These are phyloP conservation scores for Astur gentilis DNA, from an alignment of 2,113 vertebrate genomes.

Conservation along the genomic window DNA sequence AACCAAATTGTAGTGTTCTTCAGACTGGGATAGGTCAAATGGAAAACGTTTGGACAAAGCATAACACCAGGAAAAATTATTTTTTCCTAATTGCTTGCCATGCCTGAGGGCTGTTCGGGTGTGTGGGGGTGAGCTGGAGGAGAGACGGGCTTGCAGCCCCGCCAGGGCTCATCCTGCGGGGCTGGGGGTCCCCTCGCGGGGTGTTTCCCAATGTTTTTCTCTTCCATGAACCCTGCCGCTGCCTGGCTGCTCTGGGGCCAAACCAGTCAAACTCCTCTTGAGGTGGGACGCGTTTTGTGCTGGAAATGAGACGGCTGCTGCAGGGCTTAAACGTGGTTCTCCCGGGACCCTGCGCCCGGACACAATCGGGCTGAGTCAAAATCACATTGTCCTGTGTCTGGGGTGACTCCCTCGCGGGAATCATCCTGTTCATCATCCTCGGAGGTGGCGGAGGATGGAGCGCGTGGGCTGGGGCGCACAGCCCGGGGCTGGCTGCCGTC, in stretches of 20 bases:
- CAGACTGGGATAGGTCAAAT: not conserved
- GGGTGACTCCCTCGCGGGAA: not conserved
- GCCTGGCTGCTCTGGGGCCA: not conserved
- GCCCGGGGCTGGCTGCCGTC: not conserved
- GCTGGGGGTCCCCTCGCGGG: not conserved
- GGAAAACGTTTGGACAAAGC: not conserved
- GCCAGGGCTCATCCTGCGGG: too few relatives aligned
- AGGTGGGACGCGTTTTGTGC: not conserved
- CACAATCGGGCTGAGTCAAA: not conserved
- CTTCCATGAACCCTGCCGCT: not conserved
- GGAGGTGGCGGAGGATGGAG: not conserved
- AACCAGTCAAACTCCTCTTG: not conserved
- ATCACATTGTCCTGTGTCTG: rapidly evolving
- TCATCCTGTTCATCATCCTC: rapidly evolving
- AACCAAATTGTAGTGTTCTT: not conserved
- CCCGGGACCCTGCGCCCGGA: rapidly evolving
- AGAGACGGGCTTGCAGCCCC: not conserved
- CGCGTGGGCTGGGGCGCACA: rapidly evolving
- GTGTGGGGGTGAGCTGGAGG: not conserved
- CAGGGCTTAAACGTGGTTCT: not conserved
- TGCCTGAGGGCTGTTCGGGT: not conserved
- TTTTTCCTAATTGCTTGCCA: not conserved
- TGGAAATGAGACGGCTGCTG: not conserved
- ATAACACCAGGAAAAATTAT: not conserved
- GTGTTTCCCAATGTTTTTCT: not conserved